Percentiles rank a stretch among this genome's conserved stretches.
Conservation (phyloP, 2,797 vertebrate species). For the Pogoniulus pusillus region DNA sequence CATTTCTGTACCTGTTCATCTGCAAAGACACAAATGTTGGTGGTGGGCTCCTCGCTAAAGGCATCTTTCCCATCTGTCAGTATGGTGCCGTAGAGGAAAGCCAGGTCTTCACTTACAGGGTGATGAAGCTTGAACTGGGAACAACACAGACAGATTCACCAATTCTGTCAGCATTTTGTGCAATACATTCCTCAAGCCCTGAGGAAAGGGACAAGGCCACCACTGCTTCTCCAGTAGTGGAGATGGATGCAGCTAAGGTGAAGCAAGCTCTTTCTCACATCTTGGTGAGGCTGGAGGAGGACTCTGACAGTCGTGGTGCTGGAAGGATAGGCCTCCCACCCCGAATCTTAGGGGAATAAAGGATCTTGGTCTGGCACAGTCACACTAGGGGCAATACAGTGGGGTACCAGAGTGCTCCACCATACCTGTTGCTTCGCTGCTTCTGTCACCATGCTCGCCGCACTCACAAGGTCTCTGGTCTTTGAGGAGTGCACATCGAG, state of each 20-base stretch:
- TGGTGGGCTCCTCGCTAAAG: constrained; percentile 84
- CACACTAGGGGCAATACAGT: fast-evolving
- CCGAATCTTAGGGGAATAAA: not conserved
- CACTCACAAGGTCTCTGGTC: constrained; percentile 85
- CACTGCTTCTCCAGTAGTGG: not conserved
- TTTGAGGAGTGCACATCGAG: constrained; percentile 83
- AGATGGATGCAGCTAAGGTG: fast-evolving
- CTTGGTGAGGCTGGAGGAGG: not conserved
- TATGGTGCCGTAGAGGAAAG: constrained; percentile 95
- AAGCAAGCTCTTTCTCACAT: fast-evolving
- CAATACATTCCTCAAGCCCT: not conserved
- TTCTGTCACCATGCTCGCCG: constrained; percentile 84
- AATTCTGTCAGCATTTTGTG: fast-evolving
- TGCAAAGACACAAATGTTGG: constrained; percentile 94
- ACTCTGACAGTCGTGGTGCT: not conserved
- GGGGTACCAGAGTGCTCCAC: fast-evolving
- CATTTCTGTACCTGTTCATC: constrained; percentile 85
- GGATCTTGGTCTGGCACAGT: not conserved
- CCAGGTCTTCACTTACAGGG: constrained; percentile 88
- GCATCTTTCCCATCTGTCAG: constrained; percentile 91
- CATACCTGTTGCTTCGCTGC: constrained; percentile 88
- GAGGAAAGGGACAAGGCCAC: not conserved
- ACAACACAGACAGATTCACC: not conserved
- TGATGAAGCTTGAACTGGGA: constrained; percentile 88
- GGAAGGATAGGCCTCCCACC: not conserved